Evolutionary conservation across 2,888 invertebrate genomes (phyloP).

Genomic region (Calameuta filiformis): DNA sequence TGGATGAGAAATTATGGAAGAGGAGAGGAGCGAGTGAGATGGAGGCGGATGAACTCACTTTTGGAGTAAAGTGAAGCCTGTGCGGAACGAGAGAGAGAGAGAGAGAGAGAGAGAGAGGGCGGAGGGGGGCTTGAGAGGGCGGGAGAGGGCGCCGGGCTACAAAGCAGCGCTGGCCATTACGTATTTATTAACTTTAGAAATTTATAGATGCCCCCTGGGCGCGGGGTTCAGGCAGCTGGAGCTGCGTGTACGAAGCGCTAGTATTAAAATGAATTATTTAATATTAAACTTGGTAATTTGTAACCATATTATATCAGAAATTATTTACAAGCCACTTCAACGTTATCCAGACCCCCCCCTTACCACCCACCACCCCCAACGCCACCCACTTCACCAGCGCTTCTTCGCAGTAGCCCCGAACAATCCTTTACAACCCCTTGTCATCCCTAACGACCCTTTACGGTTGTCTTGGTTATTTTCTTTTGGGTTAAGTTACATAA

Average conservation of each 20-base stretch:
- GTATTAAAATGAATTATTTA: constrained; percentile 74
- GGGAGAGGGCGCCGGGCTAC: constrained; percentile 52
- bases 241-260: constrained; percentile 54
- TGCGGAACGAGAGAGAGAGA: constrained; percentile 9
- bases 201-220: constrained; percentile 65
- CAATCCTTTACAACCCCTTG: too few relatives aligned
- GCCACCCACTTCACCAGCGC: background rate
- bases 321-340: constrained; percentile 51
- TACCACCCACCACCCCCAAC: background rate
- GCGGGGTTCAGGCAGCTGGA: constrained; percentile 47
- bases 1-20: constrained; percentile 9
- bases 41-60: constrained; percentile 16
- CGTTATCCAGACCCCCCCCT: background rate
- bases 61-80: background rate
- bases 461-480: too few relatives aligned
- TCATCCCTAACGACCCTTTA: too few relatives aligned
- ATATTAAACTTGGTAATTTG: constrained; percentile 72
- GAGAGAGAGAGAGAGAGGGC: constrained; percentile 7
- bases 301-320: constrained; percentile 64
- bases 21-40: constrained; percentile 26
- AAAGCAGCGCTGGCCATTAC: constrained; percentile 65
- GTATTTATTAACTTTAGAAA: constrained; percentile 66
- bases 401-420: too few relatives aligned
- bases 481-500: too few relatives aligned
- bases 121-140: constrained; percentile 26